These are phyloP conservation scores for Trogon melanurus DNA, from an alignment of 2,113 vertebrate species.

Conservation along the genomic window DNA sequence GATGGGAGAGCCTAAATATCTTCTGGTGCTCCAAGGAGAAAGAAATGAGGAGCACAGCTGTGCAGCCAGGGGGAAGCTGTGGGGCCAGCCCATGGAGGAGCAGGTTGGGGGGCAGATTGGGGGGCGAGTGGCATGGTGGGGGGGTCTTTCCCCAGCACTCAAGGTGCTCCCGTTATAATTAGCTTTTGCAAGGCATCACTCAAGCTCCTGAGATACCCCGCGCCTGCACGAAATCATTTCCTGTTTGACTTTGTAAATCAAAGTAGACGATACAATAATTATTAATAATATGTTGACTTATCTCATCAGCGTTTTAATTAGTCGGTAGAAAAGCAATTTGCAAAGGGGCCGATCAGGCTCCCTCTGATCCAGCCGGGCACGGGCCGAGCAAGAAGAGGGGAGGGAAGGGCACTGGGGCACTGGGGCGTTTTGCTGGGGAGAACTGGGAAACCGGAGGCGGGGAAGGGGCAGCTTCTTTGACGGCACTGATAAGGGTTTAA, in stretches of 20 bases:
- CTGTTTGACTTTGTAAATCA: slow-evolving; percentile 64
- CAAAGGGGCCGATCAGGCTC: neutral
- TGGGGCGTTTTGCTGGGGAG: neutral
- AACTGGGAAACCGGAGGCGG: neutral
- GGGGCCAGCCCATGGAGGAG: neutral
- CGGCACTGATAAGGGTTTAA: neutral
- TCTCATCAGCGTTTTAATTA: slow-evolving; percentile 69
- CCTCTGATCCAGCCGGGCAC: neutral
- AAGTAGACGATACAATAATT: slow-evolving; percentile 61
- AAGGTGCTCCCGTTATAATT: neutral
- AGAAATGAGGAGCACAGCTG: neutral
- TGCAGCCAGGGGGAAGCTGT: neutral
- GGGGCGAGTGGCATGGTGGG: neutral
- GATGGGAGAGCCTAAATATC: fast-evolving
- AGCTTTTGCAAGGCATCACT: neutral
- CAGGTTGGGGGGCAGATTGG: neutral
- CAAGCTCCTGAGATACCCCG: neutral
- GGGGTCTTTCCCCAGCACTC: neutral
- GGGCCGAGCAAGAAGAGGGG: neutral
- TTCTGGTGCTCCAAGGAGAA: neutral
- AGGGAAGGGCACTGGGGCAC: slow-evolving; percentile 39
- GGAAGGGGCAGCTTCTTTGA: neutral
- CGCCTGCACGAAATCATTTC: slow-evolving; percentile 27
- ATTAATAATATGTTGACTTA: slow-evolving; percentile 70
- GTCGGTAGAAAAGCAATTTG: slow-evolving; percentile 52